Evolutionary conservation across 2,113 vertebrate genomes (phyloP), one percentile per base, ranked within the genome.

Genomic region (Ia io): DNA sequence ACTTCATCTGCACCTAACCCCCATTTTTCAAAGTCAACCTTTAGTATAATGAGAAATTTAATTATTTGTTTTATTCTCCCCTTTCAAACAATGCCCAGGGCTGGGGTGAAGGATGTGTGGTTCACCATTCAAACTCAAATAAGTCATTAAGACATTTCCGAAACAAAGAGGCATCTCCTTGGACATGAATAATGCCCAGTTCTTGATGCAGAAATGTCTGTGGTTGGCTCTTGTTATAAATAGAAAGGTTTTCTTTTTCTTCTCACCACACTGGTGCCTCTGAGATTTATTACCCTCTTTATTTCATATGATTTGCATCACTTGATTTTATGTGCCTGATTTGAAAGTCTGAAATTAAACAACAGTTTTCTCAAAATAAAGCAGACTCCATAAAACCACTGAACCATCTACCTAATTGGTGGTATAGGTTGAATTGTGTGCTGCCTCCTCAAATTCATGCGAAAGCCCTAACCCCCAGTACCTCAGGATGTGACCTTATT

Each of bases 361-460:
- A 91, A 90, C 40, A 65, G 56, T 80, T 93, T 83, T 74, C 32
- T 92, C 92, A 94, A 92, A 96, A 96, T 87, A 96, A 96, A 94
- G 76, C 44, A 90, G 80, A 94, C 25, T 73, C 71, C 47, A 78
- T 95, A 92, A 95, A 96, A 90, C 86, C 16, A 9, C 56, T 84
- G 67, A 83, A 93, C 67, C 59, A 78, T 88, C 84, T 95, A 47
- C 32, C 70, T 92, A 77, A 91, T 80, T 61, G 65, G 35, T 69
- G 51, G 65, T 95, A 37, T 10, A 85, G n/a, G 16, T 65, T 86
- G 73, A 79, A 91, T 63, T 90, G 35, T 73, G 51, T 71, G 35
- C 14, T 35, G 35, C 61, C 30, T 14, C 12, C 32, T 2, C n/a
- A 28, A 88, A 78, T 86, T 91, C 65, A 11, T 87, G 77, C 7